phyloP scores from a whole-genome alignment of 2,113 vertebrate species.

The Hippocampus comes region DNA sequence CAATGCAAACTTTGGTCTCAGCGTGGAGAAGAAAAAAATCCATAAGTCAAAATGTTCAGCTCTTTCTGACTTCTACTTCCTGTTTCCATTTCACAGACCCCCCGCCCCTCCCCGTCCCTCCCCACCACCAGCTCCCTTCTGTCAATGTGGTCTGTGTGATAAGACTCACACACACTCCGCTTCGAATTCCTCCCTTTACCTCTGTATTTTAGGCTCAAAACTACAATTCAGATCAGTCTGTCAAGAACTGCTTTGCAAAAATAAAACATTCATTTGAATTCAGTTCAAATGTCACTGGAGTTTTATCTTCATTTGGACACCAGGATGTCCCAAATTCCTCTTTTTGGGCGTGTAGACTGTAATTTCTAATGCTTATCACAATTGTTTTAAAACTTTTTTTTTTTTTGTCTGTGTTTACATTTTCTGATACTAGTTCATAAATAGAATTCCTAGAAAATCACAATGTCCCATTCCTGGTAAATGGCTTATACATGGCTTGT shows the following conservation, averaged over 20 bases:
- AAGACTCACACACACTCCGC: conserved; percentile 13
- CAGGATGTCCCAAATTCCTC: background rate
- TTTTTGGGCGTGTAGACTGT: background rate
- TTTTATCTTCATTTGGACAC: background rate
- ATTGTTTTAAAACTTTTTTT: too few relatives aligned
- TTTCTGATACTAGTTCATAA: too few relatives aligned
- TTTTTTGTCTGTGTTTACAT: too few relatives aligned
- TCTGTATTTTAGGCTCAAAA: background rate
- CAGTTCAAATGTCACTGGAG: background rate
- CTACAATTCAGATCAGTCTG: background rate
- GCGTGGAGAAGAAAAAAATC: background rate
- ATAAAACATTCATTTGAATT: background rate
- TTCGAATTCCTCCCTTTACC: conserved; percentile 1
- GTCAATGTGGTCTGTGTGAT: conserved; percentile 48
- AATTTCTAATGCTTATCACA: background rate
- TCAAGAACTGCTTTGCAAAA: background rate
- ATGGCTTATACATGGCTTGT: too few relatives aligned
- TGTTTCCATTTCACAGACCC: conserved; percentile 18
- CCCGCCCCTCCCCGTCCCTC: background rate
- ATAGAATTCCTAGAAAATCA: too few relatives aligned
- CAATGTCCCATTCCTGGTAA: too few relatives aligned
- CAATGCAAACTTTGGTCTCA: background rate
- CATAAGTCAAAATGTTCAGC: background rate
- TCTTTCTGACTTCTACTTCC: conserved; percentile 13
- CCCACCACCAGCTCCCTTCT: conserved; percentile 5